These are phyloP conservation scores for Podotricha telesiphe DNA, from an alignment of 2,888 invertebrate species.

Conservation along the genomic window DNA sequence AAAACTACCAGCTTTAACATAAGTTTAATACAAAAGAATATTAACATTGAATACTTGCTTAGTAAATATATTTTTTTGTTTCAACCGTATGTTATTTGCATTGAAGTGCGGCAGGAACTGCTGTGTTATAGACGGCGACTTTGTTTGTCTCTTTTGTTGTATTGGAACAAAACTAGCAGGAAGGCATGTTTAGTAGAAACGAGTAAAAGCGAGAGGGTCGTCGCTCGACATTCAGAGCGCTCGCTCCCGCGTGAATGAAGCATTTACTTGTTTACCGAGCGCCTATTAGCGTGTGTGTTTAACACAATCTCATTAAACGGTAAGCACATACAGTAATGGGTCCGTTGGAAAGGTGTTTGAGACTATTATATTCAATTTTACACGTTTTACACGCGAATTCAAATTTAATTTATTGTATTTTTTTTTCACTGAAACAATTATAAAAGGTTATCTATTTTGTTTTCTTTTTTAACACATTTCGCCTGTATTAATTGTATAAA, in stretches of 20 bases:
- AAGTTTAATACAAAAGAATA: constrained; percentile 9
- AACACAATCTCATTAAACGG: constrained; percentile 46
- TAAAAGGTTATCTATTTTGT: too few relatives aligned
- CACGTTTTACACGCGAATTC: constrained; percentile 26
- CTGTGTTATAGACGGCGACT: constrained; percentile 1
- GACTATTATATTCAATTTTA: constrained; percentile 38
- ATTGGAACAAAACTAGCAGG: constrained; percentile 8
- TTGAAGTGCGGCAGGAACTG: constrained; percentile 9
- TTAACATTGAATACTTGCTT: constrained; percentile 9
- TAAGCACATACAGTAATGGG: constrained; percentile 40
- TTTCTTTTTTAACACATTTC: too few relatives aligned
- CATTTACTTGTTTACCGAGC: constrained; percentile 41
- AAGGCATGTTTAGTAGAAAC: neutral
- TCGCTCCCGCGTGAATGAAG: constrained; percentile 35
- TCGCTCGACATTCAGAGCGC: constrained; percentile 20
- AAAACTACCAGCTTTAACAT: constrained; percentile 3
- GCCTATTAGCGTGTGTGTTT: constrained; percentile 44
- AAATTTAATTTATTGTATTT: constrained; percentile 7
- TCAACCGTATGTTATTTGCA: neutral
- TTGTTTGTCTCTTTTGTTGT: constrained; percentile 9
- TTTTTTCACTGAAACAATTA: too few relatives aligned
- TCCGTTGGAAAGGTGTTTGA: constrained; percentile 35
- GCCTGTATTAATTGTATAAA: too few relatives aligned
- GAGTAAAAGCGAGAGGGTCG: constrained; percentile 16
- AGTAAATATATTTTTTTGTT: constrained; percentile 1